A percentile compares a stretch with the other conserved stretches of the same genome.
phyloP scores from a whole-genome alignment of 2,113 vertebrate genomes.

The Pygoscelis adeliae region DNA sequence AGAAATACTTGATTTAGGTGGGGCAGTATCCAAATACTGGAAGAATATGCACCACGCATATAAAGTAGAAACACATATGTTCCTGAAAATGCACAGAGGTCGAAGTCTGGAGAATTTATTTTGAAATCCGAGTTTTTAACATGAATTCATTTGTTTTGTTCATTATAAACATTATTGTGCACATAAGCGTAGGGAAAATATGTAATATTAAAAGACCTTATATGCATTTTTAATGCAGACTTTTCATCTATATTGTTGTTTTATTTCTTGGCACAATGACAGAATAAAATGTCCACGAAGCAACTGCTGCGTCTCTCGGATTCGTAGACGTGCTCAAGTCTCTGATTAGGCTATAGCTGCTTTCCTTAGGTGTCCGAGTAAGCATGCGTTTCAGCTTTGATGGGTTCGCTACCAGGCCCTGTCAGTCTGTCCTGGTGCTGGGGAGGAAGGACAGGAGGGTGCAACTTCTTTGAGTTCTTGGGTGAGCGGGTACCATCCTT shows the following conservation, averaged over 20 bases:
- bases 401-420: background rate
- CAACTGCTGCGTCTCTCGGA: background rate
- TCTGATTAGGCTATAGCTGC: background rate
- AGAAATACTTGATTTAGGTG: background rate
- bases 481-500: background rate
- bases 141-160: background rate
- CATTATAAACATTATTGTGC: background rate
- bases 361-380: background rate
- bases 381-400: background rate
- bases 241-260: background rate
- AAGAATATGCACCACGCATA: fast-evolving
- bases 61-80: background rate
- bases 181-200: fast-evolving
- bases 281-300: background rate
- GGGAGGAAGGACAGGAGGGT: background rate
- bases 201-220: background rate
- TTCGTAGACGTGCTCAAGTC: background rate
- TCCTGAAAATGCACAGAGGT: background rate
- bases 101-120: background rate
- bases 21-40: background rate
- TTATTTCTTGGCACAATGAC: background rate
- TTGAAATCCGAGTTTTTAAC: background rate
- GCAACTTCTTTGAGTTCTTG: background rate
- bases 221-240: background rate
- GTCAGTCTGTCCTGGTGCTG: background rate